A percentile compares a stretch with the other conserved stretches of the same genome.
These are phyloP conservation scores for Pholis gunnellus DNA, from an alignment of 2,113 vertebrate species.

Conservation along the genomic window DNA sequence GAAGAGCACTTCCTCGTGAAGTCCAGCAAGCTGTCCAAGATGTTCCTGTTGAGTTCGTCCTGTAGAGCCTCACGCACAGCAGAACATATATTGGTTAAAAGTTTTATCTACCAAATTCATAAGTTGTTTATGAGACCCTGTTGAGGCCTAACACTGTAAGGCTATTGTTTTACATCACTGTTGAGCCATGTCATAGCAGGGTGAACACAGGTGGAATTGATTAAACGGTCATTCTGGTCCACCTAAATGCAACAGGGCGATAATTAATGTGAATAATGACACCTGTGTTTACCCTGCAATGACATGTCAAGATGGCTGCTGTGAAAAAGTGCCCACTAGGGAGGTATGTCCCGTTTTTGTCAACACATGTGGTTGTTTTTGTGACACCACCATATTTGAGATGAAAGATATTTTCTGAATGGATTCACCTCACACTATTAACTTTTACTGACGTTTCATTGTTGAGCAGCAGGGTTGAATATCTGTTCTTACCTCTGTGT, in stretches of 20 bases:
- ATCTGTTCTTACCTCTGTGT: constrained; percentile 88
- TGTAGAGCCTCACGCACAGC: constrained; percentile 84
- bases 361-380: not conserved
- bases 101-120: not conserved
- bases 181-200: not conserved
- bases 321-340: not conserved
- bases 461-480: not conserved
- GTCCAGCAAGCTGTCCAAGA: constrained; percentile 88
- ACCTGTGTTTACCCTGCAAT: not conserved
- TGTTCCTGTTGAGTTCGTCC: constrained; percentile 91
- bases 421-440: not conserved
- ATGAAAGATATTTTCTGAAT: not conserved
- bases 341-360: not conserved
- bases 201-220: not conserved
- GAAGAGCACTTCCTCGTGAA: constrained; percentile 88
- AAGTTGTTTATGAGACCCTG: not conserved
- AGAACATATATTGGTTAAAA: not conserved
- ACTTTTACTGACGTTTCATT: not conserved
- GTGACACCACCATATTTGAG: not conserved
- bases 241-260: not conserved
- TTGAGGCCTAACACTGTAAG: not conserved
- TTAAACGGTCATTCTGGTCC: not conserved
- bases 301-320: not conserved
- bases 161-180: no score
- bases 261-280: not conserved